Conservation (phyloP, 2,888 invertebrate species). For the Tanytarsus gracilentus region DNA sequence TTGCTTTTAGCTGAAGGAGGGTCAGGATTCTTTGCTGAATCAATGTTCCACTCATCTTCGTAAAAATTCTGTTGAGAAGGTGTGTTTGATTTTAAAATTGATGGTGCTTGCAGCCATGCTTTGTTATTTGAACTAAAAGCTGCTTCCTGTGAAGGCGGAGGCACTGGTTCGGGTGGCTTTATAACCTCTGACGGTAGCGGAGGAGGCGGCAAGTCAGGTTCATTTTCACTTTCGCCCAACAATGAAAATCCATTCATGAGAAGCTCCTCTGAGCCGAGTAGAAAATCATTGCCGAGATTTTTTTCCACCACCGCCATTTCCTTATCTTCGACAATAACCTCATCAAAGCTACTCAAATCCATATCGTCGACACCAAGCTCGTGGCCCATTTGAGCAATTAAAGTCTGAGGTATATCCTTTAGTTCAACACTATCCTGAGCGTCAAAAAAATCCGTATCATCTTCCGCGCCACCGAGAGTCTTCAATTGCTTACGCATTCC, state of each 20-base stretch:
- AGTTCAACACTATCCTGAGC: constrained; percentile 40
- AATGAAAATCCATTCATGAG: constrained; percentile 14
- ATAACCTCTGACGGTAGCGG: not conserved
- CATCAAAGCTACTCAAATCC: not conserved
- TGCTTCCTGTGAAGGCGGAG: not conserved
- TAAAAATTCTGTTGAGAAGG: not conserved
- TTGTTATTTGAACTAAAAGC: constrained; percentile 3
- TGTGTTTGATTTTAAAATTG: not conserved
- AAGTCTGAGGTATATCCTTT: constrained; percentile 36
- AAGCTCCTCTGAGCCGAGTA: constrained; percentile 18
- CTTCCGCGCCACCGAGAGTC: constrained; percentile 2
- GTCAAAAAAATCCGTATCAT: constrained; percentile 31
- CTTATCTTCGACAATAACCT: not conserved
- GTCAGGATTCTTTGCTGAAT: constrained; percentile 7
- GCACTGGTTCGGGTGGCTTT: constrained; percentile 11
- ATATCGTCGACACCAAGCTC: constrained; percentile 39
- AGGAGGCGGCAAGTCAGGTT: not conserved
- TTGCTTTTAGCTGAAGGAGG: not conserved
- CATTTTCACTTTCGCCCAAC: constrained; percentile 9
- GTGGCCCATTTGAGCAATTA: constrained; percentile 39
- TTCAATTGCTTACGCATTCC: constrained; percentile 38
- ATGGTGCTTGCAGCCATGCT: not conserved
- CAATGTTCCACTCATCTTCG: not conserved
- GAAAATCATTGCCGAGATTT: constrained; percentile 22
- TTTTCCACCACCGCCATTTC: constrained; percentile 16